These are phyloP conservation scores for Pluvianellus socialis DNA, from an alignment of 2,113 vertebrate species.

Conservation along the genomic window DNA sequence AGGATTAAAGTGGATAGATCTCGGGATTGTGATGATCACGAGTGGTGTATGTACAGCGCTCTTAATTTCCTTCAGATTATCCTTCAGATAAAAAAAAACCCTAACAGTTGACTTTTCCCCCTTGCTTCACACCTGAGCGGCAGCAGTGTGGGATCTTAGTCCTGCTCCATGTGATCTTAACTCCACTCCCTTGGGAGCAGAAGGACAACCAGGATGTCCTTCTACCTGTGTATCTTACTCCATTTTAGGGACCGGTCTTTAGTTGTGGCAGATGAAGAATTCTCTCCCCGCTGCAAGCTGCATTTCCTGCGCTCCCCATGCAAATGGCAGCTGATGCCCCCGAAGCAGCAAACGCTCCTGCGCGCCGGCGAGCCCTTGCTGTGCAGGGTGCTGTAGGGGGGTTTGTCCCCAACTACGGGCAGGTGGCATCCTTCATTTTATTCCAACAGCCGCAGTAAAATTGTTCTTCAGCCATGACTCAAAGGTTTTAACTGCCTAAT, in stretches of 20 bases:
- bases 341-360: background rate
- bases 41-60: background rate
- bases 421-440: accelerated
- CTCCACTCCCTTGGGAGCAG: background rate
- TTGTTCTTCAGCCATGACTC: background rate
- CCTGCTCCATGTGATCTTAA: background rate
- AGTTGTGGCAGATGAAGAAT: background rate
- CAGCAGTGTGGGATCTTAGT: background rate
- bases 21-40: accelerated
- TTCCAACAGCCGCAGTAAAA: background rate
- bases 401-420: background rate
- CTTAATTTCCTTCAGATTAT: background rate
- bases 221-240: accelerated
- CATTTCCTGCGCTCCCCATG: background rate
- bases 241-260: background rate
- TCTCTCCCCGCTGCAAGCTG: background rate
- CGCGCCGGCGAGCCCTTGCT: accelerated
- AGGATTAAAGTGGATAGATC: background rate
- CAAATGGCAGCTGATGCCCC: background rate
- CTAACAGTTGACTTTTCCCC: background rate
- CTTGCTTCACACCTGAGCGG: background rate
- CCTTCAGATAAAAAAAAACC: background rate
- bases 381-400: accelerated
- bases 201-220: background rate
- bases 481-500: background rate